phyloP scores from a whole-genome alignment of 30 jellyfish, hydroid and myxozoan species.

The Morbakka virulenta region DNA sequence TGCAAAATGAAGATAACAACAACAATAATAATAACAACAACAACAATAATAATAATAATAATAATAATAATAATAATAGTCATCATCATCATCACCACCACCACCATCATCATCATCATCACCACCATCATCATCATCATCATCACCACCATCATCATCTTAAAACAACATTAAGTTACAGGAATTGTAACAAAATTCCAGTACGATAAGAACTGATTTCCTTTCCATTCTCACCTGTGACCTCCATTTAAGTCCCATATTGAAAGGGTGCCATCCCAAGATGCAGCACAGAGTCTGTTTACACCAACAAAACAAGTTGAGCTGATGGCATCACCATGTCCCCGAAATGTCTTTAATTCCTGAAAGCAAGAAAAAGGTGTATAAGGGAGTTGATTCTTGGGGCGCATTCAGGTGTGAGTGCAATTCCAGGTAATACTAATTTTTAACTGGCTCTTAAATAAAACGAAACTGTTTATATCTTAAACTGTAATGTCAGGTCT shows the following conservation, averaged over 20 bases:
- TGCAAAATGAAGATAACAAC: too few relatives aligned
- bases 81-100: too few relatives aligned
- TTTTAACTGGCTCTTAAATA: too few relatives aligned
- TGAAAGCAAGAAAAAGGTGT: conserved; percentile 7
- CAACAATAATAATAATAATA: background rate
- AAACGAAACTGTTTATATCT: too few relatives aligned
- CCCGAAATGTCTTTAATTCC: conserved; percentile 73
- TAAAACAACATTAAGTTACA: too few relatives aligned
- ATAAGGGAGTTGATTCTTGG: too few relatives aligned
- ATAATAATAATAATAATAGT: background rate
- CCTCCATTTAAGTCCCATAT: conserved; percentile 87
- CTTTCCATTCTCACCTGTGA: conserved; percentile 77
- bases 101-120: conserved; percentile 1
- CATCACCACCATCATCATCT: conserved; percentile 1
- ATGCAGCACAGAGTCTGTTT: conserved; percentile 64
- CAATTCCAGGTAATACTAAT: too few relatives aligned
- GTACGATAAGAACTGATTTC: background rate
- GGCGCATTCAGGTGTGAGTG: too few relatives aligned
- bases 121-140: background rate
- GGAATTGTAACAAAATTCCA: background rate
- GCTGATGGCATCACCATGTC: conserved; percentile 73
- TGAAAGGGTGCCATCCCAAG: conserved; percentile 70
- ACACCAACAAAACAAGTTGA: conserved; percentile 78
- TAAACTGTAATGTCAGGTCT: too few relatives aligned
- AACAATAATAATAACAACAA: background rate